These are phyloP conservation scores for Graphium colonna DNA, from an alignment of 2,888 invertebrate genomes.

Conservation along the genomic window DNA sequence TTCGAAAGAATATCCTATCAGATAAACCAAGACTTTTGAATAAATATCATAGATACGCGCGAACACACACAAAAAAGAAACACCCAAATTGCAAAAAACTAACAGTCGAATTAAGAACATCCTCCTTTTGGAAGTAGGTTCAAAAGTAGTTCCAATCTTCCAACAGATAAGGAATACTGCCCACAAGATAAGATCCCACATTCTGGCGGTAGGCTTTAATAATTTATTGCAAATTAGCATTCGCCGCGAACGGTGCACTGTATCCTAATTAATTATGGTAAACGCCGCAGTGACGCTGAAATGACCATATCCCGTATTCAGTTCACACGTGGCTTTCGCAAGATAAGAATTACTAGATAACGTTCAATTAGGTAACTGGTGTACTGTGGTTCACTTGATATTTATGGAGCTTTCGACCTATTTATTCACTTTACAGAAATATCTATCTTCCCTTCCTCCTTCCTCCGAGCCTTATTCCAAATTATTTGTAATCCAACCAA, in stretches of 20 bases:
- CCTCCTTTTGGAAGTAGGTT: no score
- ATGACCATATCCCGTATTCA: neutral
- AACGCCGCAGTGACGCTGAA: neutral
- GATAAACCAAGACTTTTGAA: no score
- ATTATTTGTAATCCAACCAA: no score
- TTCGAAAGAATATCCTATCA: no score
- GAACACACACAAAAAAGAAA: no score
- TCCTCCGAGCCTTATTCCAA: no score
- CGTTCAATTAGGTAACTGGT: neutral
- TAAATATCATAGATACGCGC: no score
- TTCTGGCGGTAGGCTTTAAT: neutral
- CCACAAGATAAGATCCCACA: neutral
- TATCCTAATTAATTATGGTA: constrained; percentile 20
- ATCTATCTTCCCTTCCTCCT: no score
- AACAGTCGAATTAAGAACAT: no score
- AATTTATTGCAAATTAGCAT: constrained; percentile 19
- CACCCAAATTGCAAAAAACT: no score
- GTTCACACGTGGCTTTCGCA: neutral
- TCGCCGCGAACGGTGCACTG: constrained; percentile 1
- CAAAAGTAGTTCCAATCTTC: neutral
- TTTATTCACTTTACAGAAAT: no score
- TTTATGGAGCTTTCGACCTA: no score
- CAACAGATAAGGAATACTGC: neutral
- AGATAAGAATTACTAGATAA: neutral
- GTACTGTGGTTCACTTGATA: neutral